Percentiles rank a stretch among this genome's conserved stretches.
Evolutionary conservation across 92 coral and sea anemone genomes (phyloP).

Genomic region (Palythoa grandis): DNA sequence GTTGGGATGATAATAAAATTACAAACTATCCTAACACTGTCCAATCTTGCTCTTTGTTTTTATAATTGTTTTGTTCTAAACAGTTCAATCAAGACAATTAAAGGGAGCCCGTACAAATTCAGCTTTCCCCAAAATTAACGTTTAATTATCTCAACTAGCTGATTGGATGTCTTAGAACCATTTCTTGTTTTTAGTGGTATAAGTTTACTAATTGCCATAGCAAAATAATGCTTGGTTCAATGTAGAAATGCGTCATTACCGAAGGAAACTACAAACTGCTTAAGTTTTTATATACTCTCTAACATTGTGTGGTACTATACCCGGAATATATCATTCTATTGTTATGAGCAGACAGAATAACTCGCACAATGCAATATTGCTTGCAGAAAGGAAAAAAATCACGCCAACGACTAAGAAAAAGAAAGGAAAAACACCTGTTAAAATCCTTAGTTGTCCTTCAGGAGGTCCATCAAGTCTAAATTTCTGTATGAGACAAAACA

Average conservation of each 20-base stretch:
- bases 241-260: not conserved
- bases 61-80: not conserved
- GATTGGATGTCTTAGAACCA: not conserved
- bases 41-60: not conserved
- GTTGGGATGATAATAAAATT: not conserved
- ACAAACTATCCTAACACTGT: not conserved
- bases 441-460: not conserved
- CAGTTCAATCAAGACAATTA: not conserved
- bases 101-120: not conserved
- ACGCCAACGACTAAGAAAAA: not conserved
- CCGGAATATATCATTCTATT: not conserved
- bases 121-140: not conserved
- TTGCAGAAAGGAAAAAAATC: not conserved
- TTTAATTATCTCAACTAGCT: not conserved
- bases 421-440: not conserved
- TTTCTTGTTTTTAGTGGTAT: not conserved
- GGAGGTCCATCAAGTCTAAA: not conserved
- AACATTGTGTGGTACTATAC: not conserved
- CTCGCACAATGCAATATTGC: not conserved
- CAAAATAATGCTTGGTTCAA: not conserved
- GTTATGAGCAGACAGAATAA: not conserved
- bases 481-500: not conserved
- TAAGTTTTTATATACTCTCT: not conserved
- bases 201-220: slow-evolving; percentile 16
- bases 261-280: not conserved